Base-by-base conservation (phyloP, 2,797 vertebrate genomes). In the Crypturellus tataupa region DNA sequence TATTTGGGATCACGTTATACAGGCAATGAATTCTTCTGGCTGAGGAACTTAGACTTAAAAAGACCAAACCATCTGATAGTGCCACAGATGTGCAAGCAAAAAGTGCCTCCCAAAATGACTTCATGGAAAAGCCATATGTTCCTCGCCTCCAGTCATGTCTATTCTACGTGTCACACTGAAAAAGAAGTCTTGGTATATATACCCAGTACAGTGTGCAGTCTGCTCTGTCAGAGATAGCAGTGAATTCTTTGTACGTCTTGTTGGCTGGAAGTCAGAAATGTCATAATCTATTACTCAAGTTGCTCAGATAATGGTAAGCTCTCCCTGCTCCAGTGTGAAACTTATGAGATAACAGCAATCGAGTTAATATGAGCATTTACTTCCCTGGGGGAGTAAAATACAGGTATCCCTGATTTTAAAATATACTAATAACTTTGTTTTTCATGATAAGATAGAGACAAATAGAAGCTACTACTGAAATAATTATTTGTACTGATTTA, bases 201-300 rank as follows among this genome's bases (percentile, higher is more conserved):
- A 73, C 31, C 69, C 39, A 47, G 10, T 77, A 60, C 51, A 59
- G 19, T 4, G 0, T 13, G 51, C n/a, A 33, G 33, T 70, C 80
- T 87, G 47, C 25, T 76, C 69, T 86, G 53, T 59, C 59, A 73
- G 40, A 86, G 33, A 70, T 20, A 40, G 59, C 78, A 90, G n/a
- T 9, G n/a, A 42, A 18, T 92, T 88, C 37, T 63, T 84, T 47
- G 67, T 79, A 80, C 81, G 33, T 39, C 42, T 44, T 35, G 6
- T 23, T 94, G 60, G 71, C 89, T 59, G 23, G 56, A 81, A 90
- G 60, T 72, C 81, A 95, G 29, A 82, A 85, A 47, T 63, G 39
- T 93, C 75, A 89, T 56, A 92, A 63, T 73, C n/a, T 67, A 55
- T 71, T 59, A 63, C 46, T 16, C 39, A 80, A 80, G 35, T 77